Base-by-base conservation (phyloP, 2,888 invertebrate species). In the Andricus quercusramuli region DNA sequence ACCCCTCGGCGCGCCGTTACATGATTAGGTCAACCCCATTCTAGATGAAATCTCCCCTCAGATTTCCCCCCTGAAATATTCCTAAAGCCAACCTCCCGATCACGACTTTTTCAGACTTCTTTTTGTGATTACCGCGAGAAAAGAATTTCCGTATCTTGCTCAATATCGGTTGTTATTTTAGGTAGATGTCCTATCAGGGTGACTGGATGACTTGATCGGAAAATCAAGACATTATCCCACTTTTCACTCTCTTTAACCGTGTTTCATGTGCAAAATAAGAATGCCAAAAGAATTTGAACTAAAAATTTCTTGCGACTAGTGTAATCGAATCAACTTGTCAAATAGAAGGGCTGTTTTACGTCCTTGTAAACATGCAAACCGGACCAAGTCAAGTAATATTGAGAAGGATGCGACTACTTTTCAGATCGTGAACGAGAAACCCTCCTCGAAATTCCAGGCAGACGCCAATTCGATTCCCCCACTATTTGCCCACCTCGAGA, bases 391-490 rank as follows among this genome's bases (percentile, higher is more conserved):
- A 44, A 25, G 67, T 44, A 44, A 44, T 68, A 68, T 44, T 68
- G 67, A 25, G 25, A 62, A 67, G 13, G 59, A 70, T 74, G 62
- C 70, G 70, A 79, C 66, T 64, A 74, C 79, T 70, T 74, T 64
- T 79, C 65, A 44, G 59, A 3, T n/a, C 41, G 11, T 0, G 25
- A 47, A 78, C 68, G 68, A 78, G 62, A 59, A 11, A 62, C 22
- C 47, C 79, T 37, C 79, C 67, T 82, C 68, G 77, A 80, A 66
- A 85, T 83, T 83, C 84, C 80, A 83, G 79, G 82, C 83, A 84
- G 82, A 83, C 80, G 86, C 85, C 88, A 88, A 89, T 88, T 89
- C 89, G 87, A 89, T 89, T 89, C 88, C 81, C 84, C 79, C 83
- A 83, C 81, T 85, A 86, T 85, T 85, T 84, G 82, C 82, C 84